phyloP scores from a whole-genome alignment of 35 echinoderm and acorn worm genomes.

The Apostichopus californicus region DNA sequence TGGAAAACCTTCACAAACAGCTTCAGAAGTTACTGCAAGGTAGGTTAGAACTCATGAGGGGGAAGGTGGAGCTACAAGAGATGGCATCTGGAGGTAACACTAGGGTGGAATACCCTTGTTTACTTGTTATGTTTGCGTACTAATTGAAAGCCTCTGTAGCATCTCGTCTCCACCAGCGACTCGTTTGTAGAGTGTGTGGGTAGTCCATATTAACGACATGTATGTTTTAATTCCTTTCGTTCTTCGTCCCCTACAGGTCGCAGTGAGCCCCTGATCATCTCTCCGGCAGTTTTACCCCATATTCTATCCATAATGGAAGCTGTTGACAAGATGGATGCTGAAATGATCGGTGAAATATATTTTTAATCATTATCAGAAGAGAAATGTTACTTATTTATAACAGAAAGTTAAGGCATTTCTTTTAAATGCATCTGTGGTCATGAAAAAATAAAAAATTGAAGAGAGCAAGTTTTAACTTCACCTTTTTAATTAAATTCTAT shows the following conservation, averaged over 20 bases:
- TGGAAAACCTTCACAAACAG: slow-evolving; percentile 52
- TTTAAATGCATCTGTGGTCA: neutral
- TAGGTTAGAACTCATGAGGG: neutral
- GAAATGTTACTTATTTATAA: neutral
- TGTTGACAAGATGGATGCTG: slow-evolving; percentile 31
- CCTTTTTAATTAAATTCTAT: neutral
- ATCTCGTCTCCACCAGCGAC: no score
- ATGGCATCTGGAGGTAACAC: slow-evolving; percentile 34
- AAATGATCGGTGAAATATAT: slow-evolving; percentile 32
- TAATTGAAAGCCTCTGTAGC: no score
- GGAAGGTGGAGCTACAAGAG: slow-evolving; percentile 42
- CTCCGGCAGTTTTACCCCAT: slow-evolving; percentile 42
- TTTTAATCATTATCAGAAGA: no score
- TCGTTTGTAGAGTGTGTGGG: no score
- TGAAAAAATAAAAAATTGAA: neutral
- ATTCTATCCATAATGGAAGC: slow-evolving; percentile 21
- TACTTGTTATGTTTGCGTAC: no score
- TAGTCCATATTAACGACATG: no score
- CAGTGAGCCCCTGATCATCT: slow-evolving; percentile 8
- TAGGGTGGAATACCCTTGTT: slow-evolving; percentile 19
- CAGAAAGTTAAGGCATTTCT: no score
- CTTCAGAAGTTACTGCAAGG: slow-evolving; percentile 48
- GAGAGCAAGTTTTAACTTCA: neutral
- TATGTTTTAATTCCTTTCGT: neutral
- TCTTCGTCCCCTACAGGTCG: neutral